Evolutionary conservation across 2,113 vertebrate species (phyloP).

Genomic region (Elephantulus edwardii): DNA sequence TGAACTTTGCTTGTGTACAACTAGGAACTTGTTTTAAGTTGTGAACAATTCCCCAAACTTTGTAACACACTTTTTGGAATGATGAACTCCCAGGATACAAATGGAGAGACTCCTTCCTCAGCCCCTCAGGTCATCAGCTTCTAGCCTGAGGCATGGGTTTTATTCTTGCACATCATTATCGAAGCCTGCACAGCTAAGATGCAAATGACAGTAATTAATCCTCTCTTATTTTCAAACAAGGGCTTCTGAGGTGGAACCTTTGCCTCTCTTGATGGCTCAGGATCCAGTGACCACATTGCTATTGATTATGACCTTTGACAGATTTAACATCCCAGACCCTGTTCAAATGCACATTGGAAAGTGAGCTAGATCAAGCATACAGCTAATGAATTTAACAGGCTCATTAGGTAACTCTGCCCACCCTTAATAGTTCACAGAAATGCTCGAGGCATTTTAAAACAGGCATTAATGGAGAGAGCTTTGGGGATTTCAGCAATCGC

Average conservation of each 20-base stretch:
- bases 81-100: neutral
- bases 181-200: neutral
- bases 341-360: neutral
- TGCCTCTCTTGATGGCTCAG: neutral
- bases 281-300: neutral
- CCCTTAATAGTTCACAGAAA: constrained; percentile 51
- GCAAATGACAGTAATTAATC: constrained; percentile 26
- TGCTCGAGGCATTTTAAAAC: constrained; percentile 27
- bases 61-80: neutral
- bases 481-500: constrained; percentile 34
- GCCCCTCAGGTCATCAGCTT: constrained; percentile 28
- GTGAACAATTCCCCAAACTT: neutral
- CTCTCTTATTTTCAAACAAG: neutral
- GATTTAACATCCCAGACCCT: neutral
- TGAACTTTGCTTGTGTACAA: neutral
- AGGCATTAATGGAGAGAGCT: constrained; percentile 33
- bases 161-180: neutral
- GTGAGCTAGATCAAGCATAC: neutral
- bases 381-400: constrained; percentile 44
- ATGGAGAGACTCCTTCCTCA: neutral
- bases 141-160: constrained; percentile 4
- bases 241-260: neutral
- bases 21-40: neutral
- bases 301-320: neutral
- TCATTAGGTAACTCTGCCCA: constrained; percentile 45